Evolutionary conservation across 1,140 invertebrate genomes (phyloP).

Genomic region (Calliphora vicina): DNA sequence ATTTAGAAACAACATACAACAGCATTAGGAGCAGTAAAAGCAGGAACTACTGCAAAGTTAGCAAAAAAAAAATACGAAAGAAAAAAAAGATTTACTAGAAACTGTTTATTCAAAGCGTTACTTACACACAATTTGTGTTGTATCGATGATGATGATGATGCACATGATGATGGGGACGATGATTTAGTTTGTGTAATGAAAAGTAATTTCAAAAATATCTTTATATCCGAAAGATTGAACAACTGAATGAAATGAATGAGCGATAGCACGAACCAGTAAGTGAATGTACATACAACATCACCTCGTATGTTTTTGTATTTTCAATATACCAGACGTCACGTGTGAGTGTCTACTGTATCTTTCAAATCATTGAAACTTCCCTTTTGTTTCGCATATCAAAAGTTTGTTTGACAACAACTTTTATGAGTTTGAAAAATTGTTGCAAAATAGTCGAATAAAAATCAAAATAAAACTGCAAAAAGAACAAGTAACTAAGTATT

Average conservation of each 20-base stretch:
- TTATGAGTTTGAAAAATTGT: constrained; percentile 8
- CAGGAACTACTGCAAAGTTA: not conserved
- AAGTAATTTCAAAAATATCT: not conserved
- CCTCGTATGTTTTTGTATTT: too few relatives aligned
- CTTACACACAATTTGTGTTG: constrained; percentile 18
- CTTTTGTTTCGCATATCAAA: not conserved
- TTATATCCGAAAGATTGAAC: not conserved
- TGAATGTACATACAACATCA: too few relatives aligned
- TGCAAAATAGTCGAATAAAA: not conserved
- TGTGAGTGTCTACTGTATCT: not conserved
- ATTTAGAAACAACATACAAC: not conserved
- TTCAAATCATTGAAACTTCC: constrained; percentile 10
- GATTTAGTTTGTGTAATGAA: not conserved
- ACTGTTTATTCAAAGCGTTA: constrained; percentile 20
- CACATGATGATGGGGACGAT: not conserved
- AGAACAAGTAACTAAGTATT: not conserved
- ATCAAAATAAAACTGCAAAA: not conserved
- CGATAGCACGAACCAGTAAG: not conserved
- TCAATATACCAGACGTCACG: not conserved
- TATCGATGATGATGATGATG: constrained; percentile 18
- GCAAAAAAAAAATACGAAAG: not conserved
- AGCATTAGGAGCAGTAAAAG: not conserved
- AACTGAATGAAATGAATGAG: not conserved
- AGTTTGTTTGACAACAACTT: constrained; percentile 16
- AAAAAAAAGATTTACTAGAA: not conserved